These are phyloP conservation scores for Brevimyrus niger DNA, from an alignment of 2,113 vertebrate species.

Conservation along the genomic window DNA sequence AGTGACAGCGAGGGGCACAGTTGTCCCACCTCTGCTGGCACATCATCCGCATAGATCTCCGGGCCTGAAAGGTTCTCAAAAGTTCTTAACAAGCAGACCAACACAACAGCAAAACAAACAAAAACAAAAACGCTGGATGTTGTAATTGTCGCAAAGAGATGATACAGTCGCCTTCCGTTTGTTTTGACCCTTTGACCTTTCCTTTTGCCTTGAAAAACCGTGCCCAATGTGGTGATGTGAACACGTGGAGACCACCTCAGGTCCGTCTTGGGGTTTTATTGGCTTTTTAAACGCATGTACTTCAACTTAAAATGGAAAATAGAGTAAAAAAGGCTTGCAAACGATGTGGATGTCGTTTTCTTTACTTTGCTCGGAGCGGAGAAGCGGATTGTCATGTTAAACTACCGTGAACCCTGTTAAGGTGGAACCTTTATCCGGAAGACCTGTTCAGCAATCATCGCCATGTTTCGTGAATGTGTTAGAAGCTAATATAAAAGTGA, in stretches of 20 bases:
- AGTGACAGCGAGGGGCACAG: neutral
- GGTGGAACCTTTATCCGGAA: slow-evolving; percentile 68
- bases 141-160: slow-evolving; percentile 37
- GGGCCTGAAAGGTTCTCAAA: slow-evolving; percentile 34
- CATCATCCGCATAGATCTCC: slow-evolving; percentile 29
- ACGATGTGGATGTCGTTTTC: slow-evolving; percentile 75
- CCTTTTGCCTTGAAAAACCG: slow-evolving; percentile 69
- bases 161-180: slow-evolving; percentile 57
- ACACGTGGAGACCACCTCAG: slow-evolving; percentile 64
- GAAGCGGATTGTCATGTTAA: slow-evolving; percentile 61
- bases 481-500: slow-evolving; percentile 52
- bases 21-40: neutral
- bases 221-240: slow-evolving; percentile 75
- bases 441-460: slow-evolving; percentile 41
- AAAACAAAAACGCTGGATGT: slow-evolving; percentile 25
- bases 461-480: slow-evolving; percentile 60
- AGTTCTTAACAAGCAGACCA: slow-evolving; percentile 29
- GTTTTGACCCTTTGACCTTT: slow-evolving; percentile 58
- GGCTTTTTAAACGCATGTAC: slow-evolving; percentile 79
- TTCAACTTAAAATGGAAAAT: slow-evolving; percentile 57
- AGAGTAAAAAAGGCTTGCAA: slow-evolving; percentile 62
- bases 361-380: slow-evolving; percentile 70
- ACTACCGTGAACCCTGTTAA: slow-evolving; percentile 58
- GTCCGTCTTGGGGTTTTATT: slow-evolving; percentile 69
- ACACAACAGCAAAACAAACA: slow-evolving; percentile 40